Percentiles rank a stretch among this genome's conserved stretches.
phyloP scores from a whole-genome alignment of 2,797 vertebrate genomes.

The Caiman crocodilus region DNA sequence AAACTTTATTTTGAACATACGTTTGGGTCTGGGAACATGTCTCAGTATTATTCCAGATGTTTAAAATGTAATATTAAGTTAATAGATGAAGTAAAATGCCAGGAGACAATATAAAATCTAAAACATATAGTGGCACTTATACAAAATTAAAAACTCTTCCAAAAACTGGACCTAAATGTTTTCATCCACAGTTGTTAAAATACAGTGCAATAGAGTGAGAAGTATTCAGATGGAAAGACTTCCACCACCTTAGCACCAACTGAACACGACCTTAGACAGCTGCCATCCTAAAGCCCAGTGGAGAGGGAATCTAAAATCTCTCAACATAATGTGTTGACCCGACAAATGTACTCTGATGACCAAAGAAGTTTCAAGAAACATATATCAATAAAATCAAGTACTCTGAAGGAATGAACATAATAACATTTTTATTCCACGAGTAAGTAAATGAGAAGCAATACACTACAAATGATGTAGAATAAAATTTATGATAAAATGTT shows the following conservation, averaged over 20 bases:
- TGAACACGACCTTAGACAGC: not conserved
- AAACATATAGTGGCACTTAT: not conserved
- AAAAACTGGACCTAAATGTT: not conserved
- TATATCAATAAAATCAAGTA: no score
- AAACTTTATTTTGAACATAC: not conserved
- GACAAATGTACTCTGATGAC: no score
- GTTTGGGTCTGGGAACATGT: not conserved
- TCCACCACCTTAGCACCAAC: not conserved
- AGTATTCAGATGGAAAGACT: not conserved
- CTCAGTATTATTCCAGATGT: not conserved
- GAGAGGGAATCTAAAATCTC: no score
- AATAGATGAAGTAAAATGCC: not conserved
- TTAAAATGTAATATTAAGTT: not conserved
- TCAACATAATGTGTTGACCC: no score
- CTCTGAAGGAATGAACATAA: no score
- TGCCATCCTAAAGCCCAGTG: not conserved
- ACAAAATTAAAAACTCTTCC: not conserved
- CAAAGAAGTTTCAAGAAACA: no score
- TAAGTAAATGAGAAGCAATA: no score
- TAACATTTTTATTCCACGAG: no score
- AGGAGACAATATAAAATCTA: rapidly evolving
- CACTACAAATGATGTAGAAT: no score
- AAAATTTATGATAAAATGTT: no score
- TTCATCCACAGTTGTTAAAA: not conserved
- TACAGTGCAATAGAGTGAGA: not conserved